Percentiles rank a stretch among this genome's conserved stretches.
Evolutionary conservation across 92 coral and sea anemone genomes (phyloP).

Genomic region (Umimayanthus kanabou): DNA sequence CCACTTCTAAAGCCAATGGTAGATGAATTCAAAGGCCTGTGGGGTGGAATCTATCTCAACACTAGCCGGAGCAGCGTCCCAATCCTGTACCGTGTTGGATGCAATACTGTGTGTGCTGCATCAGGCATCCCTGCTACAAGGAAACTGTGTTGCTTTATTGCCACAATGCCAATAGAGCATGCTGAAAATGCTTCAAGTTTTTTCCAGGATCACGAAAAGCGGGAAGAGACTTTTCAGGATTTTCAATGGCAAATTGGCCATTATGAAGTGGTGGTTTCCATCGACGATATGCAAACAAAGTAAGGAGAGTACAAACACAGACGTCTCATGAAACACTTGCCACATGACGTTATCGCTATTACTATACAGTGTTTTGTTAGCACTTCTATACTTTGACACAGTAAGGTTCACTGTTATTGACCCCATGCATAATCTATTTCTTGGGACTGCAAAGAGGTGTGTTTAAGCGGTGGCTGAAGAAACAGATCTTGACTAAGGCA

Average conservation of each 20-base stretch:
- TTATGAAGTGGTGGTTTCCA: neutral
- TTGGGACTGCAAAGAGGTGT: constrained; percentile 53
- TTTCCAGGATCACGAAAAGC: constrained; percentile 44
- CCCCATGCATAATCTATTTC: constrained; percentile 15
- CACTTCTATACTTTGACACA: constrained; percentile 19
- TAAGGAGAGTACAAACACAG: neutral
- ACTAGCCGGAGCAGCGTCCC: constrained; percentile 44
- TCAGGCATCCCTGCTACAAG: constrained; percentile 56
- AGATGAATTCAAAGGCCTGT: constrained; percentile 48
- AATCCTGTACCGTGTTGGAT: constrained; percentile 32
- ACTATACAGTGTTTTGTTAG: constrained; percentile 18
- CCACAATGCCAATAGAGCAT: constrained; percentile 54
- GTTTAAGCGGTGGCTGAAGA: constrained; percentile 49
- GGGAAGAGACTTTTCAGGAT: constrained; percentile 58
- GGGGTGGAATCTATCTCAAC: constrained; percentile 48
- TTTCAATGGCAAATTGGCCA: constrained; percentile 48
- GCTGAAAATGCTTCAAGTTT: constrained; percentile 53
- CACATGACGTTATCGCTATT: constrained; percentile 14
- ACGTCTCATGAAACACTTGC: neutral
- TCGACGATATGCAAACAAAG: constrained; percentile 10
- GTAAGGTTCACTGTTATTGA: constrained; percentile 17
- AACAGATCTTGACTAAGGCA: constrained; percentile 32
- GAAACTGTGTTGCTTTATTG: constrained; percentile 50
- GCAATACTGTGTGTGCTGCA: constrained; percentile 53
- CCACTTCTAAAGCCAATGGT: constrained; percentile 23